Evolutionary conservation across 2,888 invertebrate genomes (phyloP).

Genomic region (Plebejus anna): DNA sequence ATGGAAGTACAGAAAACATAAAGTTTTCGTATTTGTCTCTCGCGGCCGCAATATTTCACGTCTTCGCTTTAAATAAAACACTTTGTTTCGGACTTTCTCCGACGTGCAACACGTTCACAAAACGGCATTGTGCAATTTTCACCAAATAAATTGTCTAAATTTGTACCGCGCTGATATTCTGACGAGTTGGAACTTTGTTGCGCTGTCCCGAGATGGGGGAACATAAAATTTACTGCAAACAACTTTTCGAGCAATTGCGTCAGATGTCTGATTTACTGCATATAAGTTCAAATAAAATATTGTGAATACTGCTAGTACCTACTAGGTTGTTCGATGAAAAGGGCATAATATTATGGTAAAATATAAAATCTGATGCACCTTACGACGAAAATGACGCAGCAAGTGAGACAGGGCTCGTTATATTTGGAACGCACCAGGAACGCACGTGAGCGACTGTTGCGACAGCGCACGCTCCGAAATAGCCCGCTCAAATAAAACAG

Average conservation of each 20-base stretch:
- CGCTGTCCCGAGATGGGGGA: neutral
- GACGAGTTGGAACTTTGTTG: conserved; percentile 1
- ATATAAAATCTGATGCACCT: neutral
- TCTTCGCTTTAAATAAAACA: conserved; percentile 25
- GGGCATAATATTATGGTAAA: neutral
- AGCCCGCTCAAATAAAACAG: conserved; percentile 35
- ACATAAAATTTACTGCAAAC: neutral
- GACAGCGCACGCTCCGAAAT: conserved; percentile 33
- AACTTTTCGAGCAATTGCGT: neutral
- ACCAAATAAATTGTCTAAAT: conserved; percentile 24
- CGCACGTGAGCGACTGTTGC: conserved; percentile 22
- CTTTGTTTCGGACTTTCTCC: conserved; percentile 25
- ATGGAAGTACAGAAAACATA: conserved; percentile 1
- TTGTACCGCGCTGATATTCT: conserved; percentile 2
- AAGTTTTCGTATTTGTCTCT: conserved; percentile 12
- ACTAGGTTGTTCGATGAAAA: neutral
- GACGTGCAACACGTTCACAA: conserved; percentile 12
- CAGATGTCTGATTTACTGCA: neutral
- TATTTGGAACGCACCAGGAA: conserved; percentile 26
- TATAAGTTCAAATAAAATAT: neutral
- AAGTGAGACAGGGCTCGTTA: neutral
- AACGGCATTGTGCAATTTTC: conserved; percentile 16
- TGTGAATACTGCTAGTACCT: neutral
- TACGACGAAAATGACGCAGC: neutral
- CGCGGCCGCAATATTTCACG: conserved; percentile 16